These are phyloP conservation scores for Euwallacea similis DNA, from an alignment of 1,140 invertebrate species.

Conservation along the genomic window DNA sequence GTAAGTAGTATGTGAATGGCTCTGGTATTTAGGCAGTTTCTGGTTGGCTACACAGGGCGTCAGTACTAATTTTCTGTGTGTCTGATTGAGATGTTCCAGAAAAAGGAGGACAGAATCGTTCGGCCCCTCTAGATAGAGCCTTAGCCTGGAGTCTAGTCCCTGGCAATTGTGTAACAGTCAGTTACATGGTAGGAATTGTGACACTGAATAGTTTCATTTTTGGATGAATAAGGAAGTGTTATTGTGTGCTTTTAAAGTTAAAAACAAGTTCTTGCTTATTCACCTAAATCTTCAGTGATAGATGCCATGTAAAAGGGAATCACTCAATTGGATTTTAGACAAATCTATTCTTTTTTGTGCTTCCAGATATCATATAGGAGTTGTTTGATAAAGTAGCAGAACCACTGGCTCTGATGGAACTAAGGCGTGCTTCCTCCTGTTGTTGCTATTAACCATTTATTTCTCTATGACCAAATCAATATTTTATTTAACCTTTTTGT, in stretches of 20 bases:
- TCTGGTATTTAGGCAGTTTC: background rate
- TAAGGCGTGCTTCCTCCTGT: no score
- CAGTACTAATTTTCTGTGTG: conserved; percentile 40
- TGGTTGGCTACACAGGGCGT: conserved; percentile 42
- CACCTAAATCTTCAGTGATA: background rate
- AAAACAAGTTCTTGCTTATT: no score
- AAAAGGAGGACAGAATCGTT: conserved; percentile 46
- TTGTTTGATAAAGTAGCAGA: conserved; percentile 41
- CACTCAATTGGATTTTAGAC: conserved; percentile 41
- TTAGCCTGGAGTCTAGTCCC: conserved; percentile 43
- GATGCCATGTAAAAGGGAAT: conserved; percentile 12
- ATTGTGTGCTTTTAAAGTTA: no score
- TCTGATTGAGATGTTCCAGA: conserved; percentile 56
- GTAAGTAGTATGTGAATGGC: conserved; percentile 42
- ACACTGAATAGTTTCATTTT: no score
- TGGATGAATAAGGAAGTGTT: no score
- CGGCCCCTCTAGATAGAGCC: conserved; percentile 38
- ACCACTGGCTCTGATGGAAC: conserved; percentile 18
- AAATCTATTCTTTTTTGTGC: conserved; percentile 55
- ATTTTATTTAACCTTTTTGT: background rate
- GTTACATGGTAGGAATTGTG: conserved; percentile 52
- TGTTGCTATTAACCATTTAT: no score
- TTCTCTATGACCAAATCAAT: background rate
- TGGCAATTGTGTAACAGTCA: conserved; percentile 46
- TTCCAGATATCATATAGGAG: conserved; percentile 51